A percentile compares a stretch with the other conserved stretches of the same genome.
These are phyloP conservation scores for Cossypha polioptera DNA, from an alignment of 2,797 vertebrate genomes.

Conservation along the genomic window DNA sequence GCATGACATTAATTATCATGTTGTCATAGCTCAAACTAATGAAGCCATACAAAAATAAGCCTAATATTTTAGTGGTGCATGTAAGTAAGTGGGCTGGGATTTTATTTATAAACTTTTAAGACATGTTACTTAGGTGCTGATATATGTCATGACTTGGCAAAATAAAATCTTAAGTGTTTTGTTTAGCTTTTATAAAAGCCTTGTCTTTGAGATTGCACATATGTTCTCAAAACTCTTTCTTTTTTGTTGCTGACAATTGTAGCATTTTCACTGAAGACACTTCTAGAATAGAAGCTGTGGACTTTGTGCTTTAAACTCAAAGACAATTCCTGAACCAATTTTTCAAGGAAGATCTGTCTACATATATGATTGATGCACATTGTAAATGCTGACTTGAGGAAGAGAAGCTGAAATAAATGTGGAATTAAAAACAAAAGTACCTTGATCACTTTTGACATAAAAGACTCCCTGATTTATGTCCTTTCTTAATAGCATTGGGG, in stretches of 20 bases:
- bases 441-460: background rate
- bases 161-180: background rate
- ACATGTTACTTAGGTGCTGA: background rate
- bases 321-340: background rate
- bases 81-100: background rate
- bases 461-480: background rate
- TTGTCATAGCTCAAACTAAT: background rate
- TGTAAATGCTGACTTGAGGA: background rate
- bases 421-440: background rate
- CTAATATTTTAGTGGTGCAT: background rate
- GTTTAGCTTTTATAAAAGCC: background rate
- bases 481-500: background rate
- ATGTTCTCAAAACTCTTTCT: background rate
- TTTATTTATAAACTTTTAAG: background rate
- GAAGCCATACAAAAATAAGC: background rate
- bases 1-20: accelerated
- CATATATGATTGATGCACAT: background rate
- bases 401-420: background rate
- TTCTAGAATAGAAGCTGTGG: background rate
- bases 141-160: background rate
- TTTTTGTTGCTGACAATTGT: background rate
- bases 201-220: background rate
- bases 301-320: background rate
- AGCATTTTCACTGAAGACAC: background rate
- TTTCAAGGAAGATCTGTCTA: background rate